phyloP scores from a whole-genome alignment of 2,888 invertebrate species.

The Resseliella maxima region DNA sequence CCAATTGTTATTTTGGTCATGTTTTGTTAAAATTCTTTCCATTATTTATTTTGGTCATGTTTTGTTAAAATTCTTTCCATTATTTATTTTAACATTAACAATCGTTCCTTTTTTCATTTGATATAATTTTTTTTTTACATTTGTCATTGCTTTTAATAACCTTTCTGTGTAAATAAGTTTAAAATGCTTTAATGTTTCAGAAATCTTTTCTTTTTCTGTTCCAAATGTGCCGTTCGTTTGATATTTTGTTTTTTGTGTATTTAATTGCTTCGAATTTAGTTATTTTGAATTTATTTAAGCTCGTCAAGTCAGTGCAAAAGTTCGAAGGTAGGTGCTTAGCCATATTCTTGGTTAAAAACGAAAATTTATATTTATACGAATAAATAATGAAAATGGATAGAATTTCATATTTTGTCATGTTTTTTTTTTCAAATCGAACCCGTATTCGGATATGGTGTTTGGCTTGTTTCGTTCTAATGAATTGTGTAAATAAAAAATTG shows the following conservation, averaged over 20 bases:
- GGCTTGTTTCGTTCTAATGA: neutral
- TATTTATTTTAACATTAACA: too few relatives aligned
- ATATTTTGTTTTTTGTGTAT: neutral
- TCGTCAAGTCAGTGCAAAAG: neutral
- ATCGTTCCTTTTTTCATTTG: too few relatives aligned
- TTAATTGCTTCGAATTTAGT: neutral
- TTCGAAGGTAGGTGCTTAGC: conserved; percentile 6
- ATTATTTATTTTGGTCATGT: too few relatives aligned
- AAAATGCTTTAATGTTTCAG: too few relatives aligned
- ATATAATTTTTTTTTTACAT: too few relatives aligned
- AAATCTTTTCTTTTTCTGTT: too few relatives aligned
- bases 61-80: too few relatives aligned
- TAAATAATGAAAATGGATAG: neutral
- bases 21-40: too few relatives aligned
- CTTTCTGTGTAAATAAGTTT: too few relatives aligned
- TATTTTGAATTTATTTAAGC: neutral
- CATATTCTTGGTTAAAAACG: neutral
- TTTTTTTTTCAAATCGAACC: neutral
- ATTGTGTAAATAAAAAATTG: neutral
- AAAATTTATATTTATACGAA: neutral
- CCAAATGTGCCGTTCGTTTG: too few relatives aligned
- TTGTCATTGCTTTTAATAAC: too few relatives aligned
- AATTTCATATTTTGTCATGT: conserved; percentile 18
- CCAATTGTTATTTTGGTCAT: too few relatives aligned
- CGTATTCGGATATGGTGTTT: neutral